These are phyloP conservation scores for Anableps anableps DNA, from an alignment of 2,797 vertebrate species.

Conservation along the genomic window DNA sequence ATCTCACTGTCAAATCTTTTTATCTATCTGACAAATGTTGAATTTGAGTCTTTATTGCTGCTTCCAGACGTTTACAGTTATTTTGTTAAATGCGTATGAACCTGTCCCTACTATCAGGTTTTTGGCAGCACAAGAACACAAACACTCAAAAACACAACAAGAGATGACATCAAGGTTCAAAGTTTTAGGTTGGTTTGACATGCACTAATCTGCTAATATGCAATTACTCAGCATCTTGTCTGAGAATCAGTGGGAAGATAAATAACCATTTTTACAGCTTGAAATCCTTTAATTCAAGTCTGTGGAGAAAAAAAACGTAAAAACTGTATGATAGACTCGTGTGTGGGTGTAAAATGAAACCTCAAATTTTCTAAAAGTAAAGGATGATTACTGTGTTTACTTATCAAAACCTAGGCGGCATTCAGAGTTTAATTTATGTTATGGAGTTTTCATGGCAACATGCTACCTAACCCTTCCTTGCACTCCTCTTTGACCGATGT, in stretches of 20 bases:
- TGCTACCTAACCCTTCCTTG: conserved; percentile 29
- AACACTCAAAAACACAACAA: background rate
- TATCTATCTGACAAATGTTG: background rate
- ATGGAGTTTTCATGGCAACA: conserved; percentile 30
- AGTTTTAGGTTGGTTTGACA: background rate
- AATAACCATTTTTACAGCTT: background rate
- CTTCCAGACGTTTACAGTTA: background rate
- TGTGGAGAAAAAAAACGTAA: background rate
- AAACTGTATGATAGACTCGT: background rate
- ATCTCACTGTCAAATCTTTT: background rate
- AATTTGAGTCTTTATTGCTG: background rate
- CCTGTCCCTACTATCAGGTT: background rate
- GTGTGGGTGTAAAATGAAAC: conserved; percentile 5
- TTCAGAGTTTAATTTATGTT: conserved; percentile 17
- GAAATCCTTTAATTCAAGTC: background rate
- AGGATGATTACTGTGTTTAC: conserved; percentile 25
- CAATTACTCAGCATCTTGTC: background rate
- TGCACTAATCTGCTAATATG: background rate
- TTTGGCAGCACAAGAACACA: conserved; percentile 1
- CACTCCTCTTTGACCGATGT: conserved; percentile 1
- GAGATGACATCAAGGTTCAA: background rate
- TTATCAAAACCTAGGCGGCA: conserved; percentile 30
- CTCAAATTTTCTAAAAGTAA: conserved; percentile 6
- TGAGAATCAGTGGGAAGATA: background rate
- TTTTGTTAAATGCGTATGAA: background rate